These are phyloP conservation scores for Apotomis betuletana DNA, from an alignment of 2,888 invertebrate genomes.

Conservation along the genomic window DNA sequence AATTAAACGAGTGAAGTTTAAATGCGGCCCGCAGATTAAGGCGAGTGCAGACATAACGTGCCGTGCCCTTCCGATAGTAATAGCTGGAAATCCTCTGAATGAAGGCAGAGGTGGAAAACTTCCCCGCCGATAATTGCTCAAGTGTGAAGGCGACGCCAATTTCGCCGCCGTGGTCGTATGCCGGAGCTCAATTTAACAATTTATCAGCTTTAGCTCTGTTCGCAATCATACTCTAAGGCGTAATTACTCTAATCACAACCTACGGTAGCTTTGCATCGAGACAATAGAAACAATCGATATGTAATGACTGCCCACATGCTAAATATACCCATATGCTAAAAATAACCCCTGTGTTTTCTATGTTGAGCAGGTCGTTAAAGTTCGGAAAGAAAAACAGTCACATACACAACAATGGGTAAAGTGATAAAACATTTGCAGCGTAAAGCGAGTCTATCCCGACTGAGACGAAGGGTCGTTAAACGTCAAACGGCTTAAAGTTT, in stretches of 20 bases:
- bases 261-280: slow-evolving; percentile 22
- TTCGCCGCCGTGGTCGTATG: slow-evolving; percentile 48
- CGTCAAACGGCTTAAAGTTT: slow-evolving; percentile 41
- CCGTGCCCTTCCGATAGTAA: slow-evolving; percentile 51
- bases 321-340: background rate
- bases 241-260: slow-evolving; percentile 51
- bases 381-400: slow-evolving; percentile 20
- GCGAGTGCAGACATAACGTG: slow-evolving; percentile 40
- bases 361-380: slow-evolving; percentile 14
- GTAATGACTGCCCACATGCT: background rate
- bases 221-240: slow-evolving; percentile 46
- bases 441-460: slow-evolving; percentile 36
- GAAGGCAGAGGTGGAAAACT: slow-evolving; percentile 69
- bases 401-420: slow-evolving; percentile 26
- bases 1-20: slow-evolving; percentile 39
- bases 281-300: slow-evolving; percentile 36
- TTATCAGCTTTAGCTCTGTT: slow-evolving; percentile 51
- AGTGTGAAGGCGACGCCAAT: slow-evolving; percentile 70
- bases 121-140: slow-evolving; percentile 71
- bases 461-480: slow-evolving; percentile 38
- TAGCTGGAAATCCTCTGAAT: slow-evolving; percentile 60
- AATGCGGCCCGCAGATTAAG: slow-evolving; percentile 35
- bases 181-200: slow-evolving; percentile 66
- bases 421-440: slow-evolving; percentile 40
- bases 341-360: background rate